These are phyloP conservation scores for Campylomormyrus numenius DNA, from an alignment of 2,113 vertebrate genomes.

Conservation along the genomic window DNA sequence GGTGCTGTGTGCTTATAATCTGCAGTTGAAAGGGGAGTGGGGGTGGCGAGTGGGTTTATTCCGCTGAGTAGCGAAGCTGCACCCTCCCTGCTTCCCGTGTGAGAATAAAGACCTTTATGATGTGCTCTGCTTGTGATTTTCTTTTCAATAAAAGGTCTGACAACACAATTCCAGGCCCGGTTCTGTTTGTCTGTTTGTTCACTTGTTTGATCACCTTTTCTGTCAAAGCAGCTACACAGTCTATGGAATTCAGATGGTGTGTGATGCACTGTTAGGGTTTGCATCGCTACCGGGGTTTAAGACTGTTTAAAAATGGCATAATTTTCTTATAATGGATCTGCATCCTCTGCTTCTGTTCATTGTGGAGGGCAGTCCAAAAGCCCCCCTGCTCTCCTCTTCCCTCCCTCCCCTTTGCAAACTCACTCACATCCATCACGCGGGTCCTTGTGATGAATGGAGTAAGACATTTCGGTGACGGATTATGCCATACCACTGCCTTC, in stretches of 20 bases:
- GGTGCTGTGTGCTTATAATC: neutral
- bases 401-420: neutral
- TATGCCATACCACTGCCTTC: neutral
- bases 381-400: neutral
- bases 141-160: neutral
- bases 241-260: neutral
- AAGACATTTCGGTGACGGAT: neutral
- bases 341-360: neutral
- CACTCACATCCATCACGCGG: neutral
- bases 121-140: neutral
- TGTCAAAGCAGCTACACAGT: neutral
- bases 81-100: neutral
- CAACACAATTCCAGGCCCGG: neutral
- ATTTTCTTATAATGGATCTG: neutral
- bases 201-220: neutral
- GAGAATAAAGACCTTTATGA: neutral
- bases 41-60: neutral
- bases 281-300: neutral
- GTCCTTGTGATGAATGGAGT: neutral
- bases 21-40: neutral
- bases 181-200: neutral
- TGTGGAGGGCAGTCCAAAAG: neutral
- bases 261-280: neutral
- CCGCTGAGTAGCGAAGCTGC: neutral
- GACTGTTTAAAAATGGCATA: neutral